phyloP scores from a whole-genome alignment of 2,888 invertebrate genomes.

The Drosophila flavopinicola region DNA sequence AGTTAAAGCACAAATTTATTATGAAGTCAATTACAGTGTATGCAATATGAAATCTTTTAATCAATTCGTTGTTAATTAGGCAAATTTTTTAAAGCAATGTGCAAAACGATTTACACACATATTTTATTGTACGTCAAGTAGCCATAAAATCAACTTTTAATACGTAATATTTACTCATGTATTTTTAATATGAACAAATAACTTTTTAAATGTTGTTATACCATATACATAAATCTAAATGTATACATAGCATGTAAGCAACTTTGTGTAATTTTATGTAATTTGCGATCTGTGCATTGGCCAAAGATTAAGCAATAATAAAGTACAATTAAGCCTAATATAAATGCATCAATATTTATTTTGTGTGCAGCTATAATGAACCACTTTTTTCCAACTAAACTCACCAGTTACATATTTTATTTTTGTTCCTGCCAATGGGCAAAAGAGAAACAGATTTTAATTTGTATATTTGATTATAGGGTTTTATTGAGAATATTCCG shows the following conservation, averaged over 20 bases:
- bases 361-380: too few relatives aligned
- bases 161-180: constrained; percentile 28
- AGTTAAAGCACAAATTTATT: constrained; percentile 45
- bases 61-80: constrained; percentile 45
- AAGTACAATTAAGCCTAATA: constrained; percentile 54
- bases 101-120: constrained; percentile 44
- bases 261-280: constrained; percentile 52
- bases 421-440: too few relatives aligned
- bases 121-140: constrained; percentile 38
- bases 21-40: constrained; percentile 57
- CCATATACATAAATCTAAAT: constrained; percentile 15
- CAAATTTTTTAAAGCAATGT: constrained; percentile 45
- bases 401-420: too few relatives aligned
- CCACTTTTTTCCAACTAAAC: too few relatives aligned
- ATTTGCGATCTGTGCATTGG: constrained; percentile 78
- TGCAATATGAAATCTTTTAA: constrained; percentile 32
- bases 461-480: constrained; percentile 31
- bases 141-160: constrained; percentile 58
- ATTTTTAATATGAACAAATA: constrained; percentile 53
- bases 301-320: constrained; percentile 81
- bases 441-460: too few relatives aligned
- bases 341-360: neutral
- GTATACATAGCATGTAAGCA: constrained; percentile 20
- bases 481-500: constrained; percentile 45
- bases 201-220: constrained; percentile 47